phyloP scores from a whole-genome alignment of 2,113 vertebrate species.

The Mormyrus lacerda region DNA sequence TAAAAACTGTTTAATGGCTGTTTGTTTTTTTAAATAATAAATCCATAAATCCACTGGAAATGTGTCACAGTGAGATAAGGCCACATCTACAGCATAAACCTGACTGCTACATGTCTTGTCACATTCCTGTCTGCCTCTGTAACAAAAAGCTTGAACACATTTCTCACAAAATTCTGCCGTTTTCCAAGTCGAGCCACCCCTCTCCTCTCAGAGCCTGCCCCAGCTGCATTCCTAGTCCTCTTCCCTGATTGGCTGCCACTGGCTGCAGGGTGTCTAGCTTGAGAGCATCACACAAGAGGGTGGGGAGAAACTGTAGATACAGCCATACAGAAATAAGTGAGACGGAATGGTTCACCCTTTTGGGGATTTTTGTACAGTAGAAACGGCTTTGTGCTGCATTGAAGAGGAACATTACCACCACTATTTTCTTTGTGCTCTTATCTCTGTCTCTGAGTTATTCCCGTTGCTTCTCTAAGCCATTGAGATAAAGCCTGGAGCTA shows the following conservation, averaged over 20 bases:
- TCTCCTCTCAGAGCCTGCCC: neutral
- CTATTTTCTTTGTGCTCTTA: neutral
- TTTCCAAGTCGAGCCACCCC: neutral
- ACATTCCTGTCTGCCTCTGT: neutral
- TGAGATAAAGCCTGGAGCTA: conserved; percentile 7
- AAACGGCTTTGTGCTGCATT: neutral
- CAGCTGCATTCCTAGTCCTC: conserved; percentile 32
- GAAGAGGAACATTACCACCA: neutral
- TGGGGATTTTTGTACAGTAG: neutral
- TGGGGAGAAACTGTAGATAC: neutral
- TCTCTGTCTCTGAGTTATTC: neutral
- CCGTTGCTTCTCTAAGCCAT: neutral
- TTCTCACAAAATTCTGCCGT: neutral
- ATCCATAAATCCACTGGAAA: neutral
- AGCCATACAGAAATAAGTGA: neutral
- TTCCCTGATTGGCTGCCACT: conserved; percentile 13
- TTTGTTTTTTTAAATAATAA: neutral
- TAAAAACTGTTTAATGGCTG: neutral
- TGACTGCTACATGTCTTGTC: neutral
- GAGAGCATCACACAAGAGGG: neutral
- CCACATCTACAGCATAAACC: too few relatives aligned
- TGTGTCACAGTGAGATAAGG: neutral
- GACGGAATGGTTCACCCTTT: neutral
- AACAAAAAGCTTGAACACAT: neutral
- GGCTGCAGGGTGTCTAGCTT: conserved; percentile 12